Conservation (phyloP, 2,113 vertebrate genomes). For the Centropristis striata region DNA sequence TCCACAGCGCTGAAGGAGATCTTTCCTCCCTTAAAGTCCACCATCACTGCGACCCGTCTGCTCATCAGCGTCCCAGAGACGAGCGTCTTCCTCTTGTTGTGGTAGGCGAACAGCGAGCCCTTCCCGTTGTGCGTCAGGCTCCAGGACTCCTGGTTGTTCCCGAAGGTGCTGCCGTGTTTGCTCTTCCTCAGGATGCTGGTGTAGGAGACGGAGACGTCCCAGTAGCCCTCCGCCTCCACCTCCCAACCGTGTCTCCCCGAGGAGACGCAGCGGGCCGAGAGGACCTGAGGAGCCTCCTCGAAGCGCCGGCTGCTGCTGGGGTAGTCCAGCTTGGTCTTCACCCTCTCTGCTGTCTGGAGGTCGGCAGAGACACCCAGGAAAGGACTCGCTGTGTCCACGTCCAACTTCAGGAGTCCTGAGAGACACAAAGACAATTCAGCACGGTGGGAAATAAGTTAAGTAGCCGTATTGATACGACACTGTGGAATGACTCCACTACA, state of each 20-base stretch:
- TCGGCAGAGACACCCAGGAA: constrained; percentile 60
- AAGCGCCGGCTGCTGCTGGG: constrained; percentile 40
- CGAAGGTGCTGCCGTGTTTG: constrained; percentile 48
- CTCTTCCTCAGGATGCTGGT: constrained; percentile 52
- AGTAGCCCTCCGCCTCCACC: constrained; percentile 68
- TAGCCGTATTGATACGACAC: too few species aligned
- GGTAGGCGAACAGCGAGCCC: constrained; percentile 50
- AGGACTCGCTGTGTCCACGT: constrained; percentile 59
- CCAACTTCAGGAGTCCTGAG: constrained; percentile 38
- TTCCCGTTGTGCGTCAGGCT: constrained; percentile 58
- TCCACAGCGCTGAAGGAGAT: constrained; percentile 55
- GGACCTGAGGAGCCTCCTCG: constrained; percentile 58
- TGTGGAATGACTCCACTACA: too few species aligned
- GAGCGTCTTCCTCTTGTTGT: constrained; percentile 17
- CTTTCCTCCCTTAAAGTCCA: constrained; percentile 57
- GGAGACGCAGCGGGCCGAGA: constrained; percentile 62
- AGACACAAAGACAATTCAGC: not conserved
- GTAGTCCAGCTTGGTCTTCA: constrained; percentile 11
- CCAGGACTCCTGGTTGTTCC: constrained; percentile 61
- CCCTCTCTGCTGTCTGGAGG: constrained; percentile 55
- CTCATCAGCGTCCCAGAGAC: constrained; percentile 23
- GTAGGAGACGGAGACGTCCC: constrained; percentile 67
- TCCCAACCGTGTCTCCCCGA: constrained; percentile 61
- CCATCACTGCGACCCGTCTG: constrained; percentile 51
- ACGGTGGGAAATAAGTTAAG: too few species aligned